A percentile compares a stretch with the other conserved stretches of the same genome.
Conservation (phyloP, 1,140 invertebrate genomes). For the Trichonephila inaurata region DNA sequence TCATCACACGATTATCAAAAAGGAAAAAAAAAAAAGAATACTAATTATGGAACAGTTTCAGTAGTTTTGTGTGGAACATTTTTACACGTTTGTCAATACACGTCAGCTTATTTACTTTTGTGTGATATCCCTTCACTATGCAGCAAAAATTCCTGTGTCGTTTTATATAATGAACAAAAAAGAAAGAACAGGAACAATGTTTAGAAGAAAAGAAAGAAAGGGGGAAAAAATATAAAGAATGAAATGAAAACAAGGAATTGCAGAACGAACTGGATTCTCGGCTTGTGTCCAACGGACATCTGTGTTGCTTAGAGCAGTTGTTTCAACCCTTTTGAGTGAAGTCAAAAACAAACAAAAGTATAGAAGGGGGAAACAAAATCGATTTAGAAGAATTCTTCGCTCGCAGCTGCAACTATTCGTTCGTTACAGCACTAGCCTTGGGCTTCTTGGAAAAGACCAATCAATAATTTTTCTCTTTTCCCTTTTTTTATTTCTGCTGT, state of each 20-base stretch:
- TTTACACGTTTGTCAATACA: conserved; percentile 38
- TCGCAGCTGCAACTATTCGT: conserved; percentile 32
- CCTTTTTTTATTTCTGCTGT: conserved; percentile 39
- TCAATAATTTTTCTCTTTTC: conserved; percentile 56
- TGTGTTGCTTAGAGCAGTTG: conserved; percentile 50
- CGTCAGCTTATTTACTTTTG: conserved; percentile 8
- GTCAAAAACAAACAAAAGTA: conserved; percentile 38
- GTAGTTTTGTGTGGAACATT: conserved; percentile 48
- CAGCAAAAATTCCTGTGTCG: neutral
- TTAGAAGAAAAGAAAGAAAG: neutral
- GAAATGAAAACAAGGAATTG: conserved; percentile 5
- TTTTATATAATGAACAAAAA: conserved; percentile 18
- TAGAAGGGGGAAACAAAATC: neutral
- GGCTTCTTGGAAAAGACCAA: conserved; percentile 67
- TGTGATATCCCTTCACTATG: conserved; percentile 13
- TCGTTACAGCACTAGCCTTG: conserved; percentile 55
- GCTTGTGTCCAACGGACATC: conserved; percentile 34
- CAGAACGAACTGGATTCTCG: conserved; percentile 9
- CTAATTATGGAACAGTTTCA: neutral
- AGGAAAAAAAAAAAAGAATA: neutral
- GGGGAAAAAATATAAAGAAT: neutral
- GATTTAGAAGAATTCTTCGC: conserved; percentile 13
- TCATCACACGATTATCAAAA: neutral
- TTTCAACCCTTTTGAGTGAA: conserved; percentile 38
- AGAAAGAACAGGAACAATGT: neutral